phyloP scores from a whole-genome alignment of 2,797 vertebrate species.

The Danio albolineatus region DNA sequence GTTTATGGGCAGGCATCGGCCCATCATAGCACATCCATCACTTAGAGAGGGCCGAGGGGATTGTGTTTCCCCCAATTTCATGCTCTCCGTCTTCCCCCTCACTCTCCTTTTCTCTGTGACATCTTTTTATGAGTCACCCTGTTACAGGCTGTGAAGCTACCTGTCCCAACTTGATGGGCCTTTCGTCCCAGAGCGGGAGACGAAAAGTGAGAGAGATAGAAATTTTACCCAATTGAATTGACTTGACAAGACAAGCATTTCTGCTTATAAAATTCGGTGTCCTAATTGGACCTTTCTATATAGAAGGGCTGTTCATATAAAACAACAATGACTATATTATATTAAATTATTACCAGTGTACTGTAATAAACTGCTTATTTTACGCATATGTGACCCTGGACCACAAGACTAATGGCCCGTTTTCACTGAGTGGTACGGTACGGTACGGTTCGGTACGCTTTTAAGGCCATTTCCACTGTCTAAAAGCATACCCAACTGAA shows the following conservation, averaged over 20 bases:
- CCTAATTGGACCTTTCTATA: neutral
- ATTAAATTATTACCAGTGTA: too few species aligned
- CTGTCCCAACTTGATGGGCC: conserved; percentile 45
- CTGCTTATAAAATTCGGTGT: neutral
- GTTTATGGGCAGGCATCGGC: conserved; percentile 73
- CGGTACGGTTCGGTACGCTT: too few species aligned
- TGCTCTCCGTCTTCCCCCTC: conserved; percentile 60
- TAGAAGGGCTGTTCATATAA: too few species aligned
- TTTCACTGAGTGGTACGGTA: too few species aligned
- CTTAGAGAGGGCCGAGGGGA: conserved; percentile 57
- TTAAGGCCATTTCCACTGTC: too few species aligned
- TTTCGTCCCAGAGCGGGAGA: conserved; percentile 23
- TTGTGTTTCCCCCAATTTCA: conserved; percentile 74
- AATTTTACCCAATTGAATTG: conserved; percentile 3
- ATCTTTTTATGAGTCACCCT: conserved; percentile 72
- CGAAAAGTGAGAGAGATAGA: conserved; percentile 14
- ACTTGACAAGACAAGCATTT: conserved; percentile 5
- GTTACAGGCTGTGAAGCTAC: conserved; percentile 67
- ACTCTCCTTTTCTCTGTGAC: conserved; percentile 52
- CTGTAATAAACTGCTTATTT: too few species aligned
- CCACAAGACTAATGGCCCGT: too few species aligned
- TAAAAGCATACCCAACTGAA: too few species aligned
- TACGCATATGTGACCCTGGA: too few species aligned
- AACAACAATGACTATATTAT: too few species aligned
- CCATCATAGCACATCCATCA: conserved; percentile 72